phyloP scores from a whole-genome alignment of 1,140 invertebrate species.

The Euura lappo region DNA sequence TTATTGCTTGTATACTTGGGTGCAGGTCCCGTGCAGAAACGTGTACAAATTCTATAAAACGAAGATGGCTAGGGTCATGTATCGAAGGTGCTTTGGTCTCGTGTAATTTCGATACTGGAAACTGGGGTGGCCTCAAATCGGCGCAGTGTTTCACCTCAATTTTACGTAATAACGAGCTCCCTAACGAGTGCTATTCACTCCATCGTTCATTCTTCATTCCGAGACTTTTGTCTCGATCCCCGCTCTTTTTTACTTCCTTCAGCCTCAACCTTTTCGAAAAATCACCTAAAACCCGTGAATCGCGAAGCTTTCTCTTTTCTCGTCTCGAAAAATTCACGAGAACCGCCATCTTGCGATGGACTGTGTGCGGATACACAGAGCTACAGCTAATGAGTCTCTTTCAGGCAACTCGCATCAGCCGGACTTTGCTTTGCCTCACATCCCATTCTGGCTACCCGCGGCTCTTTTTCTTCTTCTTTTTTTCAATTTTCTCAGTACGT shows the following conservation, averaged over 20 bases:
- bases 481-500: not conserved
- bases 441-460: not conserved
- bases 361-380: not conserved
- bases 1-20: no score
- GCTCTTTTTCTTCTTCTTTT: not conserved
- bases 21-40: no score
- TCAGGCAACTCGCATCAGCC: not conserved
- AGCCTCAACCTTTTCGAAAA: no score
- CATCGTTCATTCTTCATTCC: not conserved
- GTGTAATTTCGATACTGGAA: no score
- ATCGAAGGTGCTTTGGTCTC: no score
- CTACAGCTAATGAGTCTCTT: not conserved
- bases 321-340: no score
- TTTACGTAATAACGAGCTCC: slow-evolving; percentile 27
- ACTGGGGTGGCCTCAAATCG: not conserved
- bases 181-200: slow-evolving; percentile 31
- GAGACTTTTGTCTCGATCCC: no score
- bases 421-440: not conserved
- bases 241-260: no score
- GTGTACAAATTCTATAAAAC: no score
- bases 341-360: not conserved
- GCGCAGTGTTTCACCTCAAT: slow-evolving; percentile 17
- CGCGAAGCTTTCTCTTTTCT: no score
- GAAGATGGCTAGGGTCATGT: no score
- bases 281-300: no score